Conservation (phyloP, 2,888 invertebrate genomes). For the Chalcis sispes region DNA sequence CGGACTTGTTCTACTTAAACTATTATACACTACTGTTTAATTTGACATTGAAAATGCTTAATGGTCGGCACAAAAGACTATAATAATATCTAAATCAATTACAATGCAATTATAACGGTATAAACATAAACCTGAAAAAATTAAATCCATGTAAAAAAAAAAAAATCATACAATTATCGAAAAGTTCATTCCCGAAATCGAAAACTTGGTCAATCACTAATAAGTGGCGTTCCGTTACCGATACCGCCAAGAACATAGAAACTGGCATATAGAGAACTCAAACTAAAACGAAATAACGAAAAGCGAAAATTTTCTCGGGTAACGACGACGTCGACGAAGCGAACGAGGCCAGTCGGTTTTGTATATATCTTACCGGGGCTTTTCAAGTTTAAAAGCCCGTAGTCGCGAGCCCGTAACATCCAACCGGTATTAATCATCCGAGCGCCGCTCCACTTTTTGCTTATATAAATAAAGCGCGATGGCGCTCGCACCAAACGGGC, state of each 20-base stretch:
- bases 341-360: constrained; percentile 33
- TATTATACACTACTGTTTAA: no score
- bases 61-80: no score
- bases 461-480: constrained; percentile 69
- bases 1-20: no score
- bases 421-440: constrained; percentile 39
- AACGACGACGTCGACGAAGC: neutral
- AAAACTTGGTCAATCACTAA: constrained; percentile 9
- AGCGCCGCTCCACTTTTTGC: constrained; percentile 65
- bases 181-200: neutral
- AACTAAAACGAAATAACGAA: neutral
- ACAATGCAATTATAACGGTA: no score
- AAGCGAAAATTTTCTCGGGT: neutral
- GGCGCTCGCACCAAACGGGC: constrained; percentile 7
- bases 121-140: no score
- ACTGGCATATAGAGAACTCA: neutral
- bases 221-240: no score
- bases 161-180: neutral
- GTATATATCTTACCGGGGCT: neutral
- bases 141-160: no score
- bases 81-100: no score
- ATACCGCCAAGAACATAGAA: neutral
- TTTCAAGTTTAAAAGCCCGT: constrained; percentile 49
- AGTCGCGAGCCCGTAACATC: neutral
- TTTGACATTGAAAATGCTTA: no score